Conservation (phyloP, 2,113 vertebrate species). For the Ammodramus savannarum region DNA sequence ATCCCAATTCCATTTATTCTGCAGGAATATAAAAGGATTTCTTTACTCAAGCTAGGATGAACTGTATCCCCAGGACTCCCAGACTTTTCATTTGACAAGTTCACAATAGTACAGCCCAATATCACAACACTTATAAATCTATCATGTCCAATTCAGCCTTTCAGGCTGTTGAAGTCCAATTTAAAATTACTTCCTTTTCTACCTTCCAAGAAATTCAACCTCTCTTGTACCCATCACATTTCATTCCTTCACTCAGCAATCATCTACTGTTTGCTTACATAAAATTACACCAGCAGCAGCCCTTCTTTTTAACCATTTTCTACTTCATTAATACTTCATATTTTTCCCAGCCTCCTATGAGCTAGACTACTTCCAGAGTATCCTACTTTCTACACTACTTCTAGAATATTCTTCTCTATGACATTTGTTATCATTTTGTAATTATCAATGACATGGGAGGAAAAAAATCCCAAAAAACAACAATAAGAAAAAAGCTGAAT, state of each 20-base stretch:
- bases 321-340: neutral
- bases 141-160: neutral
- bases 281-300: neutral
- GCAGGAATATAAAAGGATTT: neutral
- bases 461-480: neutral
- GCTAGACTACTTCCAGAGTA: neutral
- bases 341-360: neutral
- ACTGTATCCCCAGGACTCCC: neutral
- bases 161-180: neutral
- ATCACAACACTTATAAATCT: neutral
- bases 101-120: neutral
- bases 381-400: neutral
- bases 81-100: neutral
- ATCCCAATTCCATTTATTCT: neutral
- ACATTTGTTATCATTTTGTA: neutral
- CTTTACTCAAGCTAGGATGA: neutral
- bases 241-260: neutral
- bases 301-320: neutral
- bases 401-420: neutral
- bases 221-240: neutral
- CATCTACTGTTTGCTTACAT: neutral
- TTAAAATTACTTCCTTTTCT: neutral
- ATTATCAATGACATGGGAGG: neutral
- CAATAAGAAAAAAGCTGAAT: neutral
- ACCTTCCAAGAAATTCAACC: neutral